Percentiles rank a stretch among this genome's conserved stretches.
These are phyloP conservation scores for Oceanodroma leucorhoa DNA, from an alignment of 2,797 vertebrate species.

Conservation along the genomic window DNA sequence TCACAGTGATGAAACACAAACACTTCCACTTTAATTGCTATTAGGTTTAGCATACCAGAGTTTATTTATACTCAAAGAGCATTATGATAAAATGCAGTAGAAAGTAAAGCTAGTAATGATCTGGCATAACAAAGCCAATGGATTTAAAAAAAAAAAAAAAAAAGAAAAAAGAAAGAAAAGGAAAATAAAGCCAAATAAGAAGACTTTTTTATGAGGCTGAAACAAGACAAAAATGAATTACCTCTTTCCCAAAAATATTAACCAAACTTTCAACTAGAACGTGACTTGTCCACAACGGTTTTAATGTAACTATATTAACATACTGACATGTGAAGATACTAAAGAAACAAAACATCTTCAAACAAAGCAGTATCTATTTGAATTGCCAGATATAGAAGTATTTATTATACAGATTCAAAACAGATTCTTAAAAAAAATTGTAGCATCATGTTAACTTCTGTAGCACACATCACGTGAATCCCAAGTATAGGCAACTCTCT, in stretches of 20 bases:
- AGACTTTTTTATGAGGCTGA: neutral
- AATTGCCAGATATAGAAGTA: neutral
- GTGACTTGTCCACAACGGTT: neutral
- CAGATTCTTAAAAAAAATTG: neutral
- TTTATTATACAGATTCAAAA: neutral
- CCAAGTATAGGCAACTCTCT: neutral
- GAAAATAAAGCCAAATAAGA: constrained; percentile 47
- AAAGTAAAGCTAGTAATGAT: constrained; percentile 76
- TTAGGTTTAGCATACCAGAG: constrained; percentile 84
- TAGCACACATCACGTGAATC: neutral
- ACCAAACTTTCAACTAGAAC: neutral
- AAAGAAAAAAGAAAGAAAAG: neutral
- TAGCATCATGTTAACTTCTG: neutral
- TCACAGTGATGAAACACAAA: constrained; percentile 90
- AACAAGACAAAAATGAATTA: neutral
- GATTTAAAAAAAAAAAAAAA: constrained; percentile 28
- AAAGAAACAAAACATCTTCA: neutral
- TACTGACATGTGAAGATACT: neutral
- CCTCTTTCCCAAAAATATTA: constrained; percentile 15
- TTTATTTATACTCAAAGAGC: constrained; percentile 80
- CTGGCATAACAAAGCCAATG: constrained; percentile 73
- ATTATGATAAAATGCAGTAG: constrained; percentile 75
- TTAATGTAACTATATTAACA: neutral
- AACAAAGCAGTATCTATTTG: neutral
- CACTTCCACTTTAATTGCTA: constrained; percentile 91